A percentile compares a stretch with the other conserved stretches of the same genome.
These are phyloP conservation scores for Pharmacophagus antenor DNA, from an alignment of 2,888 invertebrate genomes.

Conservation along the genomic window DNA sequence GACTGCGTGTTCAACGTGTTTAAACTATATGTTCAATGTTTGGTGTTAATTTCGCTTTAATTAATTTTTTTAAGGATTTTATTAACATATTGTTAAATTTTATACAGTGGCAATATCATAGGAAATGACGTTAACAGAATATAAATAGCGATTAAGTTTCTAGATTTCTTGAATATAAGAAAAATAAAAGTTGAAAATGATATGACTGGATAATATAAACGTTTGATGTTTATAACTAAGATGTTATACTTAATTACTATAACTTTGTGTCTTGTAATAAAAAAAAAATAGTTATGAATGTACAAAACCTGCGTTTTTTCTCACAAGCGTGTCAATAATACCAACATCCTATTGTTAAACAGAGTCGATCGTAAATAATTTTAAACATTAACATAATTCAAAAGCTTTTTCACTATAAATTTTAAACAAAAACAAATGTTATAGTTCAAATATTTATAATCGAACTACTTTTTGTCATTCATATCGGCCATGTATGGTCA, in stretches of 20 bases:
- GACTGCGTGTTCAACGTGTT: not conserved
- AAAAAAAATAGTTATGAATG: too few relatives aligned
- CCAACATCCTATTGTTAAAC: slow-evolving; percentile 1
- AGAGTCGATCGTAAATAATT: not conserved
- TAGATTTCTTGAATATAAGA: too few relatives aligned
- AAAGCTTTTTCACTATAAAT: slow-evolving; percentile 12
- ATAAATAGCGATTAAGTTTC: too few relatives aligned
- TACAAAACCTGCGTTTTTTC: not conserved
- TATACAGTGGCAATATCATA: not conserved
- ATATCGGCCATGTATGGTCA: not conserved
- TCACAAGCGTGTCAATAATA: slow-evolving; percentile 1
- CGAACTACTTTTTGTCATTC: slow-evolving; percentile 3
- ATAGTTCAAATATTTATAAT: slow-evolving; percentile 15
- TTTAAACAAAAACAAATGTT: slow-evolving; percentile 16
- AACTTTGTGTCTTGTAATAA: too few relatives aligned
- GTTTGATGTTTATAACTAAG: too few relatives aligned
- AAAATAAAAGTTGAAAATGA: too few relatives aligned
- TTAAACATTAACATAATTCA: slow-evolving; percentile 9
- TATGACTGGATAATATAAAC: too few relatives aligned
- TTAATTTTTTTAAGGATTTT: too few relatives aligned
- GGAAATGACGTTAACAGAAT: too few relatives aligned
- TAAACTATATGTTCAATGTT: not conserved
- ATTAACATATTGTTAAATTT: not conserved
- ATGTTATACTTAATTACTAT: too few relatives aligned
- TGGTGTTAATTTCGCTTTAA: too few relatives aligned